A percentile compares a stretch with the other conserved stretches of the same genome.
These are phyloP conservation scores for Lophotriccus pileatus DNA, from an alignment of 2,797 vertebrate genomes.

Conservation along the genomic window DNA sequence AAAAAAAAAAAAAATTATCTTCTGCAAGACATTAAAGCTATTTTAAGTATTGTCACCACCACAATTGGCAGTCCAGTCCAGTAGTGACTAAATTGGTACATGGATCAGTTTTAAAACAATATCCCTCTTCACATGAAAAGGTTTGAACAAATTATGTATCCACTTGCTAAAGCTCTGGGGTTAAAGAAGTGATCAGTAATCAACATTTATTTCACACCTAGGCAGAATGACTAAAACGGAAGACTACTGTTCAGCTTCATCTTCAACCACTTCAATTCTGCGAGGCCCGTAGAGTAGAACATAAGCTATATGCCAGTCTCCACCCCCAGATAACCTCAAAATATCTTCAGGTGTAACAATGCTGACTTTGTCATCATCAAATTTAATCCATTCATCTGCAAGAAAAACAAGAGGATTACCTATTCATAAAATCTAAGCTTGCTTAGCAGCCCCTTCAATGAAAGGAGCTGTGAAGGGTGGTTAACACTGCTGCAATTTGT, in stretches of 20 bases:
- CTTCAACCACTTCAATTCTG: conserved; percentile 87
- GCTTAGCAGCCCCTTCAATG: neutral
- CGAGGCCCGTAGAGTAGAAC: conserved; percentile 96
- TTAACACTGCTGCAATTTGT: neutral
- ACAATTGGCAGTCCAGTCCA: conserved; percentile 41
- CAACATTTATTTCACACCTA: conserved; percentile 97
- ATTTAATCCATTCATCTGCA: conserved; percentile 98
- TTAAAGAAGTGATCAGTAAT: conserved; percentile 75
- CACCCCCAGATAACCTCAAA: conserved; percentile 93
- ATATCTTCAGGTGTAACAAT: conserved; percentile 96
- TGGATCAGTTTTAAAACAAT: conserved; percentile 22
- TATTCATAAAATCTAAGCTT: neutral
- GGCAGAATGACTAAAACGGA: conserved; percentile 83
- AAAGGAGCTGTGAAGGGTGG: neutral
- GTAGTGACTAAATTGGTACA: conserved; percentile 20
- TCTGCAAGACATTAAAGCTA: conserved; percentile 68
- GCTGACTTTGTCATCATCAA: conserved; percentile 98
- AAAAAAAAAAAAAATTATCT: conserved; percentile 44
- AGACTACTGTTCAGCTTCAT: conserved; percentile 84
- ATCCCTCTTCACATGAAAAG: conserved; percentile 53
- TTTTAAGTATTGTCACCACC: conserved; percentile 56
- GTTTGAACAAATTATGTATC: conserved; percentile 54
- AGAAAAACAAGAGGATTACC: neutral
- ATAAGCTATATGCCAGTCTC: conserved; percentile 99
- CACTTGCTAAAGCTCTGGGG: conserved; percentile 68